Evolutionary conservation across 2,888 invertebrate species (phyloP).

Genomic region (Lithophane ornitopus): DNA sequence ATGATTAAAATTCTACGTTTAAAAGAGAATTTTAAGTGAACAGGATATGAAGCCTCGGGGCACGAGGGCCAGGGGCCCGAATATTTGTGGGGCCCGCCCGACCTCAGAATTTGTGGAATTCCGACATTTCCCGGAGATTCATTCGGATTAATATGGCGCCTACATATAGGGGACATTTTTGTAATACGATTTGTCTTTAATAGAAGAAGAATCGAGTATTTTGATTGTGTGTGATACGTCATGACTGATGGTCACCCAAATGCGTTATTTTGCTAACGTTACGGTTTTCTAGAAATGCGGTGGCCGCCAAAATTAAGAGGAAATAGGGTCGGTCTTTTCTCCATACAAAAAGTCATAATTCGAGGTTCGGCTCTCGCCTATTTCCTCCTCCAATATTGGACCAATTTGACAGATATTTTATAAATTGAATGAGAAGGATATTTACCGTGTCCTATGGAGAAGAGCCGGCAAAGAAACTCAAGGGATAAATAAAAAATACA

Average conservation of each 20-base stretch:
- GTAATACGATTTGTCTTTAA: conserved; percentile 37
- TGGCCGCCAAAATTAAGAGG: background rate
- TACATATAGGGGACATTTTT: conserved; percentile 52
- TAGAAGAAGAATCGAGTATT: conserved; percentile 19
- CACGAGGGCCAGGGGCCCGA: conserved; percentile 36
- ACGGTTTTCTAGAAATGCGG: background rate
- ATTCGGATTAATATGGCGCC: conserved; percentile 53
- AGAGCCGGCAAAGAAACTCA: no score
- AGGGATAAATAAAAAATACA: no score
- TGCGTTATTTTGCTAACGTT: background rate
- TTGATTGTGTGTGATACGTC: conserved; percentile 25
- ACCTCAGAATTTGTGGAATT: conserved; percentile 61
- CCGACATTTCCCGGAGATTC: conserved; percentile 49
- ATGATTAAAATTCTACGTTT: conserved; percentile 51
- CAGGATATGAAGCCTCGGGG: conserved; percentile 47
- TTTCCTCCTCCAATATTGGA: no score
- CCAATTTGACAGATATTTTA: no score
- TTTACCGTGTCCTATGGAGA: no score
- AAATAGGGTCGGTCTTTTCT: no score
- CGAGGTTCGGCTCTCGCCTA: no score
- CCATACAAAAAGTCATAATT: no score
- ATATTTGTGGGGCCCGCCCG: conserved; percentile 62
- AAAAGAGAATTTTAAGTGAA: conserved; percentile 62
- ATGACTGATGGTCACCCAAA: background rate
- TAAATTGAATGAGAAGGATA: no score